A percentile compares a stretch with the other conserved stretches of the same genome.
Evolutionary conservation across 1,140 invertebrate species (phyloP).

Genomic region (Bombus fervidus): DNA sequence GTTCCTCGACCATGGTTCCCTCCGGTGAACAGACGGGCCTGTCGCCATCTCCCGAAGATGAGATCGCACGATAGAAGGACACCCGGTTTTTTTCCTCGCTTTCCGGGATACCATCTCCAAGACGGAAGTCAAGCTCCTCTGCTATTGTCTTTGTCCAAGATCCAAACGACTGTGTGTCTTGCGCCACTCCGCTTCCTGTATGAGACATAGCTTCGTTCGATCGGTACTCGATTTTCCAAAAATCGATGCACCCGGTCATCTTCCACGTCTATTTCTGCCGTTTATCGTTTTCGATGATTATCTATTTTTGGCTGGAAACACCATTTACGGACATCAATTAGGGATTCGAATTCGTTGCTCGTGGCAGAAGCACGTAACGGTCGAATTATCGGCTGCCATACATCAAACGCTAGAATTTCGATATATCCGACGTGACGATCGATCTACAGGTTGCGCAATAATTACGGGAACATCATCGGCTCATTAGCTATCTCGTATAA

Average conservation of each 20-base stretch:
- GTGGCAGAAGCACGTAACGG: conserved; percentile 17
- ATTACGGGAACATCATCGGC: conserved; percentile 22
- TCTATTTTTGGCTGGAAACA: not conserved
- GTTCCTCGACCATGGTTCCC: not conserved
- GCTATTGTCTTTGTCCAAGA: not conserved
- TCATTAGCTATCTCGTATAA: conserved; percentile 7
- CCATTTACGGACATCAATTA: not conserved
- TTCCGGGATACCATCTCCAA: conserved; percentile 46
- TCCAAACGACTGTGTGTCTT: not conserved
- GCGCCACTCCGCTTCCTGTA: not conserved
- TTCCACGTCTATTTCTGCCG: not conserved
- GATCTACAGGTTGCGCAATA: conserved; percentile 25
- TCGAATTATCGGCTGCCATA: conserved; percentile 34
- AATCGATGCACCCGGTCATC: fast-evolving
- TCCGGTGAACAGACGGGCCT: conserved; percentile 28
- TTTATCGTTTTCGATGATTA: not conserved
- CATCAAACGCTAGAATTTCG: conserved; percentile 30
- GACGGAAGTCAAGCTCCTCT: conserved; percentile 53
- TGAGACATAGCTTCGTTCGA: not conserved
- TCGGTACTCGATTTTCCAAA: too few species aligned
- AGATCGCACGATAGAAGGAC: conserved; percentile 51
- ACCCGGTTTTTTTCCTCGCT: conserved; percentile 31
- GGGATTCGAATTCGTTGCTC: not conserved
- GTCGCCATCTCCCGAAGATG: conserved; percentile 55
- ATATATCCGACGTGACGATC: conserved; percentile 8